Base-by-base conservation (phyloP, 2,797 vertebrate species). In the Rhincodon typus region DNA sequence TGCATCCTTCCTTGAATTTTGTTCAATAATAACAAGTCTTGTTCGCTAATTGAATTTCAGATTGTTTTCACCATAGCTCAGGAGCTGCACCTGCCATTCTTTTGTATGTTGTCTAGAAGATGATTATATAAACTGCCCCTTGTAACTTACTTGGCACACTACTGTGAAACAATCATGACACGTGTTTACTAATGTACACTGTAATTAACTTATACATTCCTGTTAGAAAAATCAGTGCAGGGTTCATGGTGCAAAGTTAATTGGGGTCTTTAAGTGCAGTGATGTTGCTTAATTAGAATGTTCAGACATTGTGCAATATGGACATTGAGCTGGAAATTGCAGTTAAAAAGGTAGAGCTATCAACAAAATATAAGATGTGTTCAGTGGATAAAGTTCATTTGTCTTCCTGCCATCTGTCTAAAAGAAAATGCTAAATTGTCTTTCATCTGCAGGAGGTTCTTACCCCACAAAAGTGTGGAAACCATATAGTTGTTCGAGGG, bases 401-500 rank as follows among this genome's bases (percentile, higher is more conserved):
- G 2, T 27, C 19, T 38, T 19, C 30, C 87, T 93, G 15, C 17
- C 21, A 3, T 42, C n/a, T n/a, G 21, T 91, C 17, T 66, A 34
- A n/a, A 19, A 4, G 12, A 57, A 57, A 95, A 57, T 95, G 25
- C 46, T 69, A 57, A 34, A 74, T 17, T 15, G 0, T 87, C 95
- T 96, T 97, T 69, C 96, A 50, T 96, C 79, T 96, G 38, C 96
- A 99, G 99, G 99, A 99, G 97, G 98, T 98, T 96, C 98, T 99
- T 94, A 99, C 98, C 0, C 96, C 98, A 66, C 98, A 99, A 96
- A 99, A 98, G 95, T 99, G 99, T 93, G 97, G 98, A 19, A 97
- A 98, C 91, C 98, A 99, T 95, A 98, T 99, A 96, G 98, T 99
- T 0, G 99, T 99, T 13, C 98, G 99, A 0, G 99, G 99, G 0